Base-by-base conservation (phyloP, 2,888 invertebrate species). In the Cloeon dipterum region DNA sequence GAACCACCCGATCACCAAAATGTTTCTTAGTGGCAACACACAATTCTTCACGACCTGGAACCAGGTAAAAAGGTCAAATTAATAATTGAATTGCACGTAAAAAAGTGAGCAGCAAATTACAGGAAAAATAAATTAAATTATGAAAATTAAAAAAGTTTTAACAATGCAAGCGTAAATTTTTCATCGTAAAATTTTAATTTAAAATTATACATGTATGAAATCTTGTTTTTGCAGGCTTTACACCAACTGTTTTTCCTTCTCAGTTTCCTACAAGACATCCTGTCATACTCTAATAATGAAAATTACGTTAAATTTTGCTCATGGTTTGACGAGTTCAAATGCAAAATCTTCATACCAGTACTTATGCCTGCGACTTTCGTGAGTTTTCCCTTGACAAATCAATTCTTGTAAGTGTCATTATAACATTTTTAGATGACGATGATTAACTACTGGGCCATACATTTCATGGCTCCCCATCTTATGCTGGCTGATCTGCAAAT, bases 31-130 rank as follows among this genome's bases (percentile, higher is more conserved):
- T 29, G 29, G 29, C 7, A 10, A 16, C 14, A 29, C 29, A 5
- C 29, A 29, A 29, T 29, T 29, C 16, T 29, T 14, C n/a, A 29
- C 29, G n/a, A 29, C 29, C 5, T 29, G 29, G 29, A 29, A 29
- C 16, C 29, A 29, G 29, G 29, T 29, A 14, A 7, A 7, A 11
- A n/a, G n/a, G 23, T 8, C 23, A 23, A 8, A 23, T 23, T 8
- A 11, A 23, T 23, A n/a, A n/a, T n/a, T n/a, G n/a, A n/a, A n/a
- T n/a, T n/a, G n/a, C n/a, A n/a, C n/a, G n/a, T n/a, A n/a, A n/a
- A n/a, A n/a, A n/a, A n/a, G n/a, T n/a, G n/a, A n/a, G n/a, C n/a
- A n/a, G n/a, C n/a, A n/a, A n/a, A n/a, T n/a, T n/a, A n/a, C n/a
- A n/a, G n/a, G n/a, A n/a, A n/a, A n/a, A n/a, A n/a, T n/a, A n/a